Evolutionary conservation across 2,113 vertebrate species (phyloP), one percentile per base, ranked within the genome.

Genomic region (Muntiacus reevesi): DNA sequence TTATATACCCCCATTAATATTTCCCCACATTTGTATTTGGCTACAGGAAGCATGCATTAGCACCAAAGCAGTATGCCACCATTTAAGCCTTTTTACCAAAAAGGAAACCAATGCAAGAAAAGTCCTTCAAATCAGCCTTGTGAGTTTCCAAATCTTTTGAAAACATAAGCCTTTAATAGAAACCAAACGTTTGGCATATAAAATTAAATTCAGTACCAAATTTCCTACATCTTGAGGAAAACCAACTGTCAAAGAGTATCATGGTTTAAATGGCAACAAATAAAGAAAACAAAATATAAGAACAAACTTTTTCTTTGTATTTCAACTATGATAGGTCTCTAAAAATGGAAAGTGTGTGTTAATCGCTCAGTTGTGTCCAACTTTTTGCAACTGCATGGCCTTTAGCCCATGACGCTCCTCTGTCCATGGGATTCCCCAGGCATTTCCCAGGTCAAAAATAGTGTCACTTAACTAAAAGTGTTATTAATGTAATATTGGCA

Each of bases 121-220:
- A 91, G 2, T 2, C 6, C 15, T 87, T 83, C 36, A 54, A 71
- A 88, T 45, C 8, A 84, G 8, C 3, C 28, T 43, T 23, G 16
- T 30, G 5, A 28, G 15, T 36, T 50, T 52, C 67, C 74, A 33
- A 27, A 71, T n/a, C 0, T 81, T 62, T 98, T 17, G 16, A 45
- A 94, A 94, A 50, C 5, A 76, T 36, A 30, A 30, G 55, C 8
- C 30, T 36, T 85, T 43, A 87, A 30, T 25, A 55, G 6, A 78
- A 84, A 81, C 8, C 19, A 81, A 90, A n/a, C 23, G 62, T 89
- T 81, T 88, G 13, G 50, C 71, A 40, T 13, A n/a, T 36, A 96
- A 74, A 55, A 45, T 91, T 89, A 95, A 91, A 96, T 55, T 36
- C 8, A 71, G 14, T 50, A 74, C 19, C 10, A 64, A 89, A 85